A percentile compares a stretch with the other conserved stretches of the same genome.
These are phyloP conservation scores for Griposia aprilina DNA, from an alignment of 2,888 invertebrate genomes.

Conservation along the genomic window DNA sequence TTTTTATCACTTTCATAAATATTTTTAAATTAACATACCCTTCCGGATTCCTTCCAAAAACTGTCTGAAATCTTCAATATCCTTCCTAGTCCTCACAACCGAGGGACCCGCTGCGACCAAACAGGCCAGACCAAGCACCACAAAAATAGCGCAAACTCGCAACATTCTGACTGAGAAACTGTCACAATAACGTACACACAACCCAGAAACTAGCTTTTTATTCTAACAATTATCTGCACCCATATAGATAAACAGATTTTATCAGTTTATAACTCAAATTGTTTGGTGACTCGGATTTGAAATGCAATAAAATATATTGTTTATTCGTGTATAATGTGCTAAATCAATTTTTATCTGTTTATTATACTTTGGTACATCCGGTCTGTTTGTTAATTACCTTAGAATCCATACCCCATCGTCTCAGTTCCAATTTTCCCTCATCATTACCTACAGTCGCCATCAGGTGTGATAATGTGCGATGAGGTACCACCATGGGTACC, in stretches of 20 bases:
- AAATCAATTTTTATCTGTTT: slow-evolving; percentile 24
- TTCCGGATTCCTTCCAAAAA: slow-evolving; percentile 80
- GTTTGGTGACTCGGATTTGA: slow-evolving; percentile 53
- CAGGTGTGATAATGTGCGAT: background rate
- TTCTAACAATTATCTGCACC: slow-evolving; percentile 62
- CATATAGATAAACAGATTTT: slow-evolving; percentile 61
- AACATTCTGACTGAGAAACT: slow-evolving; percentile 71
- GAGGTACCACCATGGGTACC: background rate
- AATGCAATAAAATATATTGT: slow-evolving; percentile 44
- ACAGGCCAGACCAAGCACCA: slow-evolving; percentile 71
- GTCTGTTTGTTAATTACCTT: slow-evolving; percentile 22
- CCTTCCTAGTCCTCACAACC: slow-evolving; percentile 76
- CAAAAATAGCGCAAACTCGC: slow-evolving; percentile 54
- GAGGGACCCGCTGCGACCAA: slow-evolving; percentile 76
- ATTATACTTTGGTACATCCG: background rate
- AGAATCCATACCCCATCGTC: background rate
- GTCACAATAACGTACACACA: slow-evolving; percentile 26
- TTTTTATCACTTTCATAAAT: background rate
- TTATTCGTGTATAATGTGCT: slow-evolving; percentile 28
- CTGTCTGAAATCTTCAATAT: slow-evolving; percentile 81
- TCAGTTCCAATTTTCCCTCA: background rate
- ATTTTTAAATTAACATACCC: slow-evolving; percentile 70
- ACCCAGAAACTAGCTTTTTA: slow-evolving; percentile 57
- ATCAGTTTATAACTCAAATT: slow-evolving; percentile 67
- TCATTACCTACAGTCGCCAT: too few relatives aligned